Evolutionary conservation across 1,140 invertebrate species (phyloP), one percentile per base, ranked within the genome.

Genomic region (Leptopilina boulardi): DNA sequence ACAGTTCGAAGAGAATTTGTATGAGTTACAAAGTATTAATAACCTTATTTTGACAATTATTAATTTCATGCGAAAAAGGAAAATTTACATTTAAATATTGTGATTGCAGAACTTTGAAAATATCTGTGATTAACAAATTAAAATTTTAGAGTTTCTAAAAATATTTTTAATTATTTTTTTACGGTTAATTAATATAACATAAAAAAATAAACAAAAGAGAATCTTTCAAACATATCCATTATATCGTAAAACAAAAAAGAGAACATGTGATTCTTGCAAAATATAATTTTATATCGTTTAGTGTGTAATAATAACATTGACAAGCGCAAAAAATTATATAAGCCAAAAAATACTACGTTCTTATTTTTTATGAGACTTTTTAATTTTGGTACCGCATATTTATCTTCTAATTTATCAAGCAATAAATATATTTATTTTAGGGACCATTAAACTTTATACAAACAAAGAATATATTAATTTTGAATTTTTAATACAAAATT

Each of bases 391-490:
- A 56, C 19, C 13, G n/a, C 18, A 21, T 10, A 3, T 10, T 19
- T 2, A 11, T 4, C 11, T 51, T 26, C 13, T 21, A n/a, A 51
- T 15, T 34, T 71, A 10, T 18, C 9, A 1, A 56, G 30, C 8
- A 9, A 75, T 26, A 75, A 23, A 70, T n/a, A 13, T 6, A 26
- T 13, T 1, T 41, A 4, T 38, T 66, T 30, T 42, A 18, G 15
- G n/a, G 21, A 44, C 10, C 15, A 44, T 19, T 71, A n/a, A 26
- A 15, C 18, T 66, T 34, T 38, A 21, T 44, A 34, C n/a, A 1
- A 78, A 73, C 59, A 30, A 70, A 21, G 26, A 21, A 21, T n/a
- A 38, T 4, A 51, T 41, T 41, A 73, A 51, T 71, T 75, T 80
- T 54, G 23, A 41, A 59, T 66, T 66, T 42, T 21, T 5, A n/a